phyloP scores from a whole-genome alignment of 2,797 vertebrate species.

The Parauchenoglanis ngamensis region DNA sequence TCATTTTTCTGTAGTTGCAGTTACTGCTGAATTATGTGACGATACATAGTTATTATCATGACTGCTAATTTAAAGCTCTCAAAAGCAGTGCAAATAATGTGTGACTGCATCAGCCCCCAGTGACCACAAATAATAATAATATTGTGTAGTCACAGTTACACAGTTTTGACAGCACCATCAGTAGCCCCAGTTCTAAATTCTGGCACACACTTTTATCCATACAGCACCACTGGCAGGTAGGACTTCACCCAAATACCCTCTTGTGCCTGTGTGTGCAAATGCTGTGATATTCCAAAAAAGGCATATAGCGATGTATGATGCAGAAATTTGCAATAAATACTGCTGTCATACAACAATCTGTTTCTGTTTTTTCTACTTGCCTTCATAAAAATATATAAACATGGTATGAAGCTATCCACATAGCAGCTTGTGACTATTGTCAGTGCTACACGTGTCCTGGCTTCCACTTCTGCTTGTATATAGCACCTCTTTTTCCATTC shows the following conservation, averaged over 20 bases:
- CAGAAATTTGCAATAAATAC: conserved; percentile 1
- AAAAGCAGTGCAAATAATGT: background rate
- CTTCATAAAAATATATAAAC: background rate
- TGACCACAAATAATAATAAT: background rate
- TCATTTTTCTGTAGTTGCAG: background rate
- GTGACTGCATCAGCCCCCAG: background rate
- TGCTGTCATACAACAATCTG: background rate
- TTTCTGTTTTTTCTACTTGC: background rate
- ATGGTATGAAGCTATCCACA: background rate
- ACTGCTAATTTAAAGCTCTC: background rate
- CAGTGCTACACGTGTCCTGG: background rate
- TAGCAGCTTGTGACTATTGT: background rate
- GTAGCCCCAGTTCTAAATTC: background rate
- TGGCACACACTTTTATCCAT: background rate
- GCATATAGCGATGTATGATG: background rate
- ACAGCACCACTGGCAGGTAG: background rate
- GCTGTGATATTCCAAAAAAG: background rate
- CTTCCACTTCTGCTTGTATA: background rate
- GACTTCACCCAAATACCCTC: background rate
- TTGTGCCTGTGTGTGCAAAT: background rate
- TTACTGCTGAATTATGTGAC: background rate
- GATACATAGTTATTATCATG: background rate
- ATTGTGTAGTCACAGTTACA: background rate
- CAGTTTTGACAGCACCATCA: background rate
- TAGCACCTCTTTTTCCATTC: background rate